Base-by-base conservation (phyloP, 2,113 vertebrate species). In the Otis tarda region DNA sequence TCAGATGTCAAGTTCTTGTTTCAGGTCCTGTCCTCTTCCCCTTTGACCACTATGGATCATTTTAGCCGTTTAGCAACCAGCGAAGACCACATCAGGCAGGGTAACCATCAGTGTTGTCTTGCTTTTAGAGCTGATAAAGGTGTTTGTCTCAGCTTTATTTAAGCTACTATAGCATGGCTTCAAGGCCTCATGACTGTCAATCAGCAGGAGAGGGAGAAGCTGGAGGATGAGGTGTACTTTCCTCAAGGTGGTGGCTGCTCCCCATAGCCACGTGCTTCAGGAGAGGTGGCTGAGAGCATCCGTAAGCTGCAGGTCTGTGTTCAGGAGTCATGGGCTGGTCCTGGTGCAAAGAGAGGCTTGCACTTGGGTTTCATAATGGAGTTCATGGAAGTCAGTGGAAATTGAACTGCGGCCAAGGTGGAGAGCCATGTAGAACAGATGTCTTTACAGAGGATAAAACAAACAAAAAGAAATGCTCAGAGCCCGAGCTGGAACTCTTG, bases 361-460 rank as follows among this genome's bases (percentile, higher is more conserved):
- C 41, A n/a, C 68, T 68, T 64, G 56, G 50, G 47, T 92, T 96
- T 96, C 61, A 77, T 52, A 92, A 96, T 52, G 87, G 67, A 95
- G 86, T 74, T 96, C 88, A 85, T 92, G 83, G 90, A 85, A 87
- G 74, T 80, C 59, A 70, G 76, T 75, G 68, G 71, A 80, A 95
- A 92, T 2, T 87, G 93, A 96, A 86, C 88, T 24, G 74, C 73
- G 18, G 94, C 91, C 73, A 91, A 92, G 77, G 45, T 91, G 43
- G 83, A 94, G 77, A 95, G 73, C 87, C 79, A 83, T 80, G 88
- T 71, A 89, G 67, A 78, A 88, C 78, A 94, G 94, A 96, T 94
- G 87, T 96, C 87, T 89, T 94, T 83, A 86, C n/a, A 94, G 59
- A 90, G 85, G 95, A 86, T 89, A 93, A 96, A 93, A 94, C 79